A percentile compares a stretch with the other conserved stretches of the same genome.
Evolutionary conservation across 2,888 invertebrate species (phyloP).

Genomic region (Lycocerus yunnanus): DNA sequence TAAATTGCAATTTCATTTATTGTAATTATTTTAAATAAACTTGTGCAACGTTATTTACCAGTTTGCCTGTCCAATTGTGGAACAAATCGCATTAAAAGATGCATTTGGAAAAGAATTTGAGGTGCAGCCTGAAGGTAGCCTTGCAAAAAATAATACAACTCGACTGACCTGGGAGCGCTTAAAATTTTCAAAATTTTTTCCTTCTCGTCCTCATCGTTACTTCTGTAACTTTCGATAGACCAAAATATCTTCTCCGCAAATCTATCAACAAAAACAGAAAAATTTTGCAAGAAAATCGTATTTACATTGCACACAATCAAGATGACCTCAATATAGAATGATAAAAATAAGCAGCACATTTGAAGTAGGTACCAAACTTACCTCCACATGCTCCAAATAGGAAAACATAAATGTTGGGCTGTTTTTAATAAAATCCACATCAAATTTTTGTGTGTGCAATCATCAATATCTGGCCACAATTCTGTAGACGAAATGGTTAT

Average conservation of each 20-base stretch:
- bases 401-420: conserved; percentile 61
- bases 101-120: conserved; percentile 68
- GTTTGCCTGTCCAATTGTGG: conserved; percentile 64
- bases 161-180: conserved; percentile 69
- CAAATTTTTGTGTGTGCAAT: conserved; percentile 56
- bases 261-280: conserved; percentile 52
- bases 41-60: conserved; percentile 57
- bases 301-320: not conserved
- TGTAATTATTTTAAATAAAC: not conserved
- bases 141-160: conserved; percentile 77
- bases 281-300: not conserved
- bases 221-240: conserved; percentile 72
- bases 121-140: conserved; percentile 79
- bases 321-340: not conserved
- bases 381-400: conserved; percentile 68
- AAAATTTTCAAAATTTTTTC: conserved; percentile 64
- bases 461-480: conserved; percentile 60
- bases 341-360: not conserved
- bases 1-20: not conserved
- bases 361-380: conserved; percentile 40
- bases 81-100: conserved; percentile 66
- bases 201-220: conserved; percentile 63
- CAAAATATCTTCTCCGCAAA: conserved; percentile 76
- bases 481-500: conserved; percentile 65
- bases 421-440: conserved; percentile 58